A percentile compares a stretch with the other conserved stretches of the same genome.
Conservation (phyloP, 2,888 invertebrate species). For the Nomada fabriciana region DNA sequence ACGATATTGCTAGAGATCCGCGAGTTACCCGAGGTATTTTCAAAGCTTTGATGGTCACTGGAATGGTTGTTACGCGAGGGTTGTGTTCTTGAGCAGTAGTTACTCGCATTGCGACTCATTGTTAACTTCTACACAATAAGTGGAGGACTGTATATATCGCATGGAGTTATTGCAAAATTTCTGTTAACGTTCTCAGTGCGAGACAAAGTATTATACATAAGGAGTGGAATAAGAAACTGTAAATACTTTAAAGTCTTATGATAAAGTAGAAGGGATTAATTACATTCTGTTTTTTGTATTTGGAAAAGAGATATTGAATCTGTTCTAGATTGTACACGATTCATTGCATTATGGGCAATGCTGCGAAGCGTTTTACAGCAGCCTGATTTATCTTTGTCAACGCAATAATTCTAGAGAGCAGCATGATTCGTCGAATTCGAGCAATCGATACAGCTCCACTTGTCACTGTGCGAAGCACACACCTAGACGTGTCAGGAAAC, state of each 20-base stretch:
- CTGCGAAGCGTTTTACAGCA: neutral
- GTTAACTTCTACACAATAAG: neutral
- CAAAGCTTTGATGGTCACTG: neutral
- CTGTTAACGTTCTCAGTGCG: neutral
- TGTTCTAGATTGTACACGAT: neutral
- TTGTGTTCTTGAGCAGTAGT: neutral
- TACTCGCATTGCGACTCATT: neutral
- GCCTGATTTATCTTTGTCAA: neutral
- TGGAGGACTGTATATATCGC: neutral
- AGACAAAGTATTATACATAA: neutral
- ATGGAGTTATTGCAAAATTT: neutral
- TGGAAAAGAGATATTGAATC: neutral
- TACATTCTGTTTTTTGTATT: too few species aligned
- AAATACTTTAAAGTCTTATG: too few species aligned
- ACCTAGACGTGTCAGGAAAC: conserved; percentile 1
- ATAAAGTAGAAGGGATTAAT: too few species aligned
- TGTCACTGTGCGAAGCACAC: conserved; percentile 13
- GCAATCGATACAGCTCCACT: conserved; percentile 37
- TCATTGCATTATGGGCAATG: neutral
- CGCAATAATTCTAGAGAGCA: neutral
- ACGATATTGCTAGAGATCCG: too few species aligned
- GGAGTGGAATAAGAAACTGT: too few species aligned
- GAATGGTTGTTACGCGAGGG: neutral
- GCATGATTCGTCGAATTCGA: conserved; percentile 18
- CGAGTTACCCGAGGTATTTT: neutral